Evolutionary conservation across 2,113 vertebrate genomes (phyloP).

Genomic region (Tragelaphus buxtoni): DNA sequence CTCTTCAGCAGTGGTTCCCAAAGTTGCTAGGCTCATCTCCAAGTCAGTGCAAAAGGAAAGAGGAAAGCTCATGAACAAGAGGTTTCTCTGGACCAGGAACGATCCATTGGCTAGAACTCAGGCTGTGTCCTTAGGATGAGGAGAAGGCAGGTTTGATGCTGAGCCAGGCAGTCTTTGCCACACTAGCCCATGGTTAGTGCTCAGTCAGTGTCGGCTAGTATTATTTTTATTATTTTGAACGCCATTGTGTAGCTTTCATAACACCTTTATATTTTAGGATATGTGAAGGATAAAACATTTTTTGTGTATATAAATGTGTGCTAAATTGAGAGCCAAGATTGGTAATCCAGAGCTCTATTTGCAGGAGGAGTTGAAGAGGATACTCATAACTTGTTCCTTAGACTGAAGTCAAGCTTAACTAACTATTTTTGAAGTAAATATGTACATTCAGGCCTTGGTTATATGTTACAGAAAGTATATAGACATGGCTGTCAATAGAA

Average conservation of each 20-base stretch:
- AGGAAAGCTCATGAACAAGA: neutral
- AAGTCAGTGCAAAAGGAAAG: neutral
- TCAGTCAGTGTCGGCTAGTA: neutral
- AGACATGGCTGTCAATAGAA: neutral
- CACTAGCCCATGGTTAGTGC: neutral
- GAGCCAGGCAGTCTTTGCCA: neutral
- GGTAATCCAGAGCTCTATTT: neutral
- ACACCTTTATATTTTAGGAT: neutral
- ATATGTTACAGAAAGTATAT: neutral
- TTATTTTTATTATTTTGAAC: neutral
- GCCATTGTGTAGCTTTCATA: neutral
- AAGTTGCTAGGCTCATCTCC: neutral
- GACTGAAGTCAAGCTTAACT: neutral
- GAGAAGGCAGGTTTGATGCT: neutral
- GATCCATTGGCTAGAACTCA: neutral
- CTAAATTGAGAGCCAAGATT: neutral
- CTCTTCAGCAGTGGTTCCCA: neutral
- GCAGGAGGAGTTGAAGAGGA: neutral
- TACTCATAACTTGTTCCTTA: neutral
- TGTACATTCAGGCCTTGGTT: neutral
- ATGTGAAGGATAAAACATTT: neutral
- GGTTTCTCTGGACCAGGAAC: neutral
- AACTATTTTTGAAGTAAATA: neutral
- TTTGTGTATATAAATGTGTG: neutral
- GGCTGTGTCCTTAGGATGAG: neutral